Evolutionary conservation across 2,797 vertebrate species (phyloP), one percentile per base, ranked within the genome.

Genomic region (Galaxias olidus): DNA sequence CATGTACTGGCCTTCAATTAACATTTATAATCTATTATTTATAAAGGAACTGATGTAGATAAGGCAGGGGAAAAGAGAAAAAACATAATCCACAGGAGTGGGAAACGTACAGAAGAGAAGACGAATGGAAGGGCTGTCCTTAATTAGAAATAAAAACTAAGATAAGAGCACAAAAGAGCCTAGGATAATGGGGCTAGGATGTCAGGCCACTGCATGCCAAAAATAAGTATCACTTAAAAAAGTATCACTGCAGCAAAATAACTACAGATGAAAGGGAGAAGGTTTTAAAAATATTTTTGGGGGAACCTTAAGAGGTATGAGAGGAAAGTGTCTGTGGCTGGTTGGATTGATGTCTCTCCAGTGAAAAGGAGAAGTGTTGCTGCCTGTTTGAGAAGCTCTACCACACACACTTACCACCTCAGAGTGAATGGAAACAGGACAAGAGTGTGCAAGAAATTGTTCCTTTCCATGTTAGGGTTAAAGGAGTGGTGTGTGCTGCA

Each of bases 281-380:
- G 10, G 53, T 73, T 51, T 72, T 69, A 44, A 50, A 76, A 47
- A n/a, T 12, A 19, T 19, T 71, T 63, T 15, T 67, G 68, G 65
- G 61, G 59, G 44, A 57, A 71, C 20, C 47, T 66, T 17, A 54
- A 50, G 40, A 66, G 69, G 69, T 30, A 46, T 9, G 50, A 71
- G 51, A 69, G 43, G 30, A 65, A 43, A 61, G 43, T 45, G 4
- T 71, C 65, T 8, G 57, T 71, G 11, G 11, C 43, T 13, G 45
- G 49, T 45, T 55, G 65, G 55, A 40, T 71, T 42, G 63, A 71
- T 7, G 51, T 49, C 11, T 7, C 44, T 19, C 62, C 63, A 8
- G 63, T 71, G 30, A n/a, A 66, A 50, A 64, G 61, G n/a, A 73
- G 19, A 59, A 68, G 56, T 14, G 61, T 55, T 5, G 20, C 45